Conservation (phyloP, 2,113 vertebrate species). For the Apodemus speciosus region DNA sequence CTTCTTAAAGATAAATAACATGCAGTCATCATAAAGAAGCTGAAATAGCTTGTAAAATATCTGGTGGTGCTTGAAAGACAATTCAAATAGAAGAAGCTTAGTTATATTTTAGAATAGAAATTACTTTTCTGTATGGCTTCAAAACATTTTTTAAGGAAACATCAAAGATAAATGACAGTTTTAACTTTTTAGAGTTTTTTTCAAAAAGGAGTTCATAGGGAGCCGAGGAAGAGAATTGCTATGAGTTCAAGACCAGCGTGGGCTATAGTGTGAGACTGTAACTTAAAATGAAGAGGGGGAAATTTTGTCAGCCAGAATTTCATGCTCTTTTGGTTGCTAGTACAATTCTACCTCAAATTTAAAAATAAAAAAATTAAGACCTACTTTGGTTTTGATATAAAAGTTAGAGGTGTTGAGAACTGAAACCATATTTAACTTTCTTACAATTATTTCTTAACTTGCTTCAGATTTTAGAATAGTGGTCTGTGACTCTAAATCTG, state of each 20-base stretch:
- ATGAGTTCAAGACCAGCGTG: background rate
- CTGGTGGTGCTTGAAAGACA: constrained; percentile 7
- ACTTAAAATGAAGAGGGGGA: background rate
- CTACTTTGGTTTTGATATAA: constrained; percentile 1
- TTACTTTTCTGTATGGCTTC: constrained; percentile 13
- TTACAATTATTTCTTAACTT: background rate
- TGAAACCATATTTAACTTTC: constrained; percentile 15
- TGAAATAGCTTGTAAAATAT: background rate
- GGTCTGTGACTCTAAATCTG: constrained; percentile 1
- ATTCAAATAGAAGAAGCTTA: background rate
- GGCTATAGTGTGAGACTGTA: background rate
- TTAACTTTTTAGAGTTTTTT: constrained; percentile 35
- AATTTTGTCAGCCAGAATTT: background rate
- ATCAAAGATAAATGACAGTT: constrained; percentile 5
- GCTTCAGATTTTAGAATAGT: constrained; percentile 51
- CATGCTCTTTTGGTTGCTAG: background rate
- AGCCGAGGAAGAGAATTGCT: background rate
- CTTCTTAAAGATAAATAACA: background rate
- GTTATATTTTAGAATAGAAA: constrained; percentile 18
- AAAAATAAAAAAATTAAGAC: background rate
- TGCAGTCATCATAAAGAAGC: background rate
- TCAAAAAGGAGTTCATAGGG: background rate
- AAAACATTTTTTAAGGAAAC: background rate
- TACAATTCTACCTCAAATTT: constrained; percentile 31
- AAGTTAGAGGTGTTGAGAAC: background rate